A percentile compares a stretch with the other conserved stretches of the same genome.
Conservation (phyloP, 1,140 invertebrate species). For the Eriosoma lanigerum region DNA sequence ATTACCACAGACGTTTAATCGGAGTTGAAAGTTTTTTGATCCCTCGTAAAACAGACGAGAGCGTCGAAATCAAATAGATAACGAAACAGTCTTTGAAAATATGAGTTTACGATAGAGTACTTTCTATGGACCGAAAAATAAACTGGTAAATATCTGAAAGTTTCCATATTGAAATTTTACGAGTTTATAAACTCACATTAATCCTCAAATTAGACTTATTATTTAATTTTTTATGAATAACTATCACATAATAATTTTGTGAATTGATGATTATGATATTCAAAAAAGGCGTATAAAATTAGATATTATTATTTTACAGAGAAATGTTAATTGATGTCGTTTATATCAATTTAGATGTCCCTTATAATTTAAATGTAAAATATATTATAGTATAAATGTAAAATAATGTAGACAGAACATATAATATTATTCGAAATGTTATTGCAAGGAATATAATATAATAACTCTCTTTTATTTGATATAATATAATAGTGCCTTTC, state of each 20-base stretch:
- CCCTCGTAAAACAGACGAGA: not conserved
- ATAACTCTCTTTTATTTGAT: too few species aligned
- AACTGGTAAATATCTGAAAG: slow-evolving; percentile 21
- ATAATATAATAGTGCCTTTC: not conserved
- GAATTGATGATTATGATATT: not conserved
- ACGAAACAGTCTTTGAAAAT: not conserved
- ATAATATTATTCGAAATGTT: too few species aligned
- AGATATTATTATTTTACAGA: too few species aligned
- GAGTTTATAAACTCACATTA: not conserved
- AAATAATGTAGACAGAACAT: too few species aligned
- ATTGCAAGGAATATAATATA: too few species aligned
- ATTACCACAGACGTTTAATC: slow-evolving; percentile 21
- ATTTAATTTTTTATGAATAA: not conserved
- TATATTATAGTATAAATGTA: too few species aligned
- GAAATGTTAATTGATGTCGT: too few species aligned
- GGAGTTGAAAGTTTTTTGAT: slow-evolving; percentile 33
- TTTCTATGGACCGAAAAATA: slow-evolving; percentile 1
- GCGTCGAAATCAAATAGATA: slow-evolving; percentile 26
- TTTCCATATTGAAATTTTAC: not conserved
- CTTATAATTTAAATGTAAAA: not conserved
- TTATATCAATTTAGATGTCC: too few species aligned
- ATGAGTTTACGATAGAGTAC: not conserved
- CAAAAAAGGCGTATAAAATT: too few species aligned
- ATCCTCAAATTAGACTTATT: slow-evolving; percentile 1
- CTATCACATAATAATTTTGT: not conserved